These are phyloP conservation scores for Agriopis marginaria DNA, from an alignment of 2,888 invertebrate genomes.

Conservation along the genomic window DNA sequence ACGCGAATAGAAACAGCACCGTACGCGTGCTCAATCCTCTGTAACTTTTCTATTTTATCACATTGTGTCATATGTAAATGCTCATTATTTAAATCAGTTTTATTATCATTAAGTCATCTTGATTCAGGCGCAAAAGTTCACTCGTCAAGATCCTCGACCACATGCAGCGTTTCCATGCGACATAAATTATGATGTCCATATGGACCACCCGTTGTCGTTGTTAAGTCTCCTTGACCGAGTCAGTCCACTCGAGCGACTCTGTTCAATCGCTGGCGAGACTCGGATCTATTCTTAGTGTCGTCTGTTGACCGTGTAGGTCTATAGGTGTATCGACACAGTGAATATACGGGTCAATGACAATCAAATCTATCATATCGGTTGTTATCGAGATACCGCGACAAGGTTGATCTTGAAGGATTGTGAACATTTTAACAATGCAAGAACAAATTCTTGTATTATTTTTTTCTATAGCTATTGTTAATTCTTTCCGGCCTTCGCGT, in stretches of 20 bases:
- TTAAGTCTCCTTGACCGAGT: constrained; percentile 44
- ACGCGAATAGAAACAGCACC: constrained; percentile 1
- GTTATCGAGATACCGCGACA: constrained; percentile 51
- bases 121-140: constrained; percentile 17
- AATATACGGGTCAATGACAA: constrained; percentile 39
- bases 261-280: constrained; percentile 35
- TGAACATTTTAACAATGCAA: constrained; percentile 31
- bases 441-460: constrained; percentile 25
- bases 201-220: constrained; percentile 42
- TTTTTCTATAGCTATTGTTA: constrained; percentile 46
- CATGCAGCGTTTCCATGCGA: constrained; percentile 39
- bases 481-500: constrained; percentile 60
- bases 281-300: constrained; percentile 38
- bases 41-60: constrained; percentile 5
- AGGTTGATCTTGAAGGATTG: constrained; percentile 45
- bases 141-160: constrained; percentile 26
- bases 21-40: background rate
- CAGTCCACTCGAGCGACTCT: constrained; percentile 32
- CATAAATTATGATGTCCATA: constrained; percentile 36
- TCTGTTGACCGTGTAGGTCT: constrained; percentile 34
- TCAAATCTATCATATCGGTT: constrained; percentile 39
- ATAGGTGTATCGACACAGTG: constrained; percentile 36
- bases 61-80: constrained; percentile 24
- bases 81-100: constrained; percentile 25
- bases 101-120: constrained; percentile 18